Base-by-base conservation (phyloP, 2,797 vertebrate genomes). In the Lutjanus argentimaculatus region DNA sequence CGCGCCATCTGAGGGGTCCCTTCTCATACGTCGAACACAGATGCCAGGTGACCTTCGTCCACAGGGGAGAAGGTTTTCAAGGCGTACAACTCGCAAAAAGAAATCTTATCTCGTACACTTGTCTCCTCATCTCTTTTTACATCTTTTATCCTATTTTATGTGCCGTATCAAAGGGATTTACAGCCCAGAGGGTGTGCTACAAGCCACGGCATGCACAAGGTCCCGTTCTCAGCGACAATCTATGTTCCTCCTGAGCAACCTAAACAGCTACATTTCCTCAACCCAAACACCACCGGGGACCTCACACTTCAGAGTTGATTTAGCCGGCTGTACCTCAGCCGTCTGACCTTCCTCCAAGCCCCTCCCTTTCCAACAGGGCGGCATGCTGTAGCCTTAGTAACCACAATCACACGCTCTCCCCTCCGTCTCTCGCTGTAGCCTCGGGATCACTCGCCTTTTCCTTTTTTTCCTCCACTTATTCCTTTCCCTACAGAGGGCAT, bases 341-440 rank as follows among this genome's bases (percentile, higher is more conserved):
- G 21, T 42, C 78, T 91, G 91, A 92, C 92, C 90, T 89, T 88
- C 85, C 79, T 67, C 77, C 58, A 51, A 75, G 70, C 80, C 82
- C 89, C 85, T 80, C 86, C 90, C 75, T 74, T 22, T 48, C 58
- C 36, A 77, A 15, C 66, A 22, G 75, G 21, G 80, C 76, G 56
- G 77, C 87, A 91, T 94, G 90, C 84, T 69, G 92, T 94, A 85
- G 85, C 89, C 88, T 83, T 93, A 90, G 93, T 80, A 93, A 93
- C 92, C 83, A 40, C 63, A 91, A 95, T 93, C 89, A 91, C 82
- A 43, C 70, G 0, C 67, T 75, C 67, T 75, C 67, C 65, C 30
- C 64, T 70, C 70, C 30, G 0, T 65, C 84, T 80, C 83, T 48
- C 16, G 15, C 70, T 82, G 42, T 16, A 71, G 85, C 80, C 72